Evolutionary conservation across 2,888 invertebrate species (phyloP).

Genomic region (Drosophila lutescens): DNA sequence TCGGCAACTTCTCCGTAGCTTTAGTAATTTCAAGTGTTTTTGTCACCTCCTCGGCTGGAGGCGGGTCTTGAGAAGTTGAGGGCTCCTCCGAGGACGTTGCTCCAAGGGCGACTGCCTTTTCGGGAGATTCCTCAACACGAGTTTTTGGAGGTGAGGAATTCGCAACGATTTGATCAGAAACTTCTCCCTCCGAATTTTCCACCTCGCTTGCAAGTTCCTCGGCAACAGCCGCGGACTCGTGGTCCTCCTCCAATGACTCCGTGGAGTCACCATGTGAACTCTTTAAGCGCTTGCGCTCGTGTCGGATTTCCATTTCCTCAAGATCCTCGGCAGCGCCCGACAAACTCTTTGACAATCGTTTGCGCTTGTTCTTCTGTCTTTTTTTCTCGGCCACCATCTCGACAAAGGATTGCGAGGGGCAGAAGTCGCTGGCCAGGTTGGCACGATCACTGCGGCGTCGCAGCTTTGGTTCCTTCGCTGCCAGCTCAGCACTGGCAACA

Average conservation of each 20-base stretch:
- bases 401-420: conserved; percentile 80
- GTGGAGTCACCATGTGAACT: not conserved
- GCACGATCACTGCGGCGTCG: conserved; percentile 58
- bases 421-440: conserved; percentile 41
- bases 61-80: not conserved
- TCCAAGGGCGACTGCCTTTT: not conserved
- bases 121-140: not conserved
- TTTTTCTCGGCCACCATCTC: conserved; percentile 64
- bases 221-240: too few relatives aligned
- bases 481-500: conserved; percentile 38
- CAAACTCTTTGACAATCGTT: conserved; percentile 77
- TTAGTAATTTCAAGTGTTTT: not conserved
- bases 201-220: not conserved
- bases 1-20: not conserved
- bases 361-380: conserved; percentile 54
- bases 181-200: not conserved
- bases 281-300: conserved; percentile 28
- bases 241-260: conserved; percentile 2
- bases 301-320: conserved; percentile 25
- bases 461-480: conserved; percentile 36
- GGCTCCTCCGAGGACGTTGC: not conserved
- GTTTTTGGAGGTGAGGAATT: not conserved
- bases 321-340: conserved; percentile 56
- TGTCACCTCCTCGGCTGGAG: not conserved
- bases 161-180: not conserved